Percentiles rank a stretch among this genome's conserved stretches.
phyloP scores from a whole-genome alignment of 2,113 vertebrate genomes.

The Todiramphus chloris region DNA sequence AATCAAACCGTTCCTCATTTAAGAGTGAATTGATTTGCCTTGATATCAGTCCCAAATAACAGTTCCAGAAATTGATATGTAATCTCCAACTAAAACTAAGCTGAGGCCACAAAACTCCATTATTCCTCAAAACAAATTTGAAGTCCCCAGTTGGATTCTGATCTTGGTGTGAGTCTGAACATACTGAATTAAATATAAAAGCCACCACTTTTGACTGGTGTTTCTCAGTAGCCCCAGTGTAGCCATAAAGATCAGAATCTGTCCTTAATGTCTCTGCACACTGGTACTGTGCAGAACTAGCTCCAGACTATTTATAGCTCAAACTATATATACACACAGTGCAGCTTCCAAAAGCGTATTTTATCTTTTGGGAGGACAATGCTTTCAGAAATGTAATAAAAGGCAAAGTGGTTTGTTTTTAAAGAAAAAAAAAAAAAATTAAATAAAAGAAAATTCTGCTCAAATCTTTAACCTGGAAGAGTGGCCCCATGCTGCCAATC shows the following conservation, averaged over 20 bases:
- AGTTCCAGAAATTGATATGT: not conserved
- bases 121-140: not conserved
- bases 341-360: constrained; percentile 32
- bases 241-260: constrained; percentile 8
- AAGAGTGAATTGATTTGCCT: constrained; percentile 10
- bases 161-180: not conserved
- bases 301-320: constrained; percentile 56
- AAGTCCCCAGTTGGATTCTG: not conserved
- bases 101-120: not conserved
- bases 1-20: not conserved
- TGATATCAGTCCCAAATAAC: not conserved
- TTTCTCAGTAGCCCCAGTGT: not conserved
- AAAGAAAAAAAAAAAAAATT: not conserved
- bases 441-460: not conserved
- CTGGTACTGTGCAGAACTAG: not conserved
- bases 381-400: constrained; percentile 37
- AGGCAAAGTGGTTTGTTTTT: not conserved
- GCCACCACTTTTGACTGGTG: not conserved
- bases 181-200: not conserved
- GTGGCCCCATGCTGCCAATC: constrained; percentile 41
- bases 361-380: constrained; percentile 57
- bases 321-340: not conserved
- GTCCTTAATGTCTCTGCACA: not conserved
- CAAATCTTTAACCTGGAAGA: constrained; percentile 47
- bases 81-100: not conserved